Percentiles rank a stretch among this genome's conserved stretches.
These are phyloP conservation scores for Ramphastos sulfuratus DNA, from an alignment of 2,113 vertebrate species.

Conservation along the genomic window DNA sequence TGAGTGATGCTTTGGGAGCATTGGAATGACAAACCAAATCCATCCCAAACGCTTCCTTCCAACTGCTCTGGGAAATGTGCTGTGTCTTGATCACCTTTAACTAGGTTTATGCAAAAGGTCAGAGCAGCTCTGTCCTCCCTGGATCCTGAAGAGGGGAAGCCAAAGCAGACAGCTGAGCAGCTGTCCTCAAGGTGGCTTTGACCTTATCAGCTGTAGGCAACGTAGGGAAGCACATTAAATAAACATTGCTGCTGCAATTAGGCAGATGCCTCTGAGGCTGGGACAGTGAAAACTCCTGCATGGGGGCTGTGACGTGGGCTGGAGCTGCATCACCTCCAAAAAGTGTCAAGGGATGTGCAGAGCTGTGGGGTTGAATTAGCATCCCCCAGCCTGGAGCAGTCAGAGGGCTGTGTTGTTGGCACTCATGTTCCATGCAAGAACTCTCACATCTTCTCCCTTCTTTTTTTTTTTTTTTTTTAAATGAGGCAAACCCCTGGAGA, in stretches of 20 bases:
- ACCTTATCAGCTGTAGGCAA: conserved; percentile 32
- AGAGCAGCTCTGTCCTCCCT: background rate
- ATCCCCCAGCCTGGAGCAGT: background rate
- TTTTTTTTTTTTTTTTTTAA: background rate
- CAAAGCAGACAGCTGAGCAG: background rate
- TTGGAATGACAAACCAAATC: background rate
- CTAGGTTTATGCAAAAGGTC: background rate
- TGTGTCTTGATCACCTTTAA: background rate
- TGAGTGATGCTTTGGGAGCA: background rate
- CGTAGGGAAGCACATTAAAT: background rate
- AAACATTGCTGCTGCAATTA: background rate
- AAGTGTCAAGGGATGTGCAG: background rate
- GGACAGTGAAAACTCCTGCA: background rate
- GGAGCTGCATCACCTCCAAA: background rate
- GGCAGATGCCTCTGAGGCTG: background rate
- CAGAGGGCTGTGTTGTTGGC: background rate
- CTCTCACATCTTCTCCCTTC: background rate
- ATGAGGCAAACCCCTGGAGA: background rate
- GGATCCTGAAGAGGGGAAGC: background rate
- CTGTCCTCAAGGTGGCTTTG: conserved; percentile 54
- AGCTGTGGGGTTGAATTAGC: background rate
- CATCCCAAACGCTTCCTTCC: background rate
- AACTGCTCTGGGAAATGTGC: background rate
- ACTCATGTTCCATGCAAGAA: background rate
- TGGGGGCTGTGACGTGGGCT: background rate